These are phyloP conservation scores for Ceratosolen fusciceps DNA, from an alignment of 1,140 invertebrate species.

Conservation along the genomic window DNA sequence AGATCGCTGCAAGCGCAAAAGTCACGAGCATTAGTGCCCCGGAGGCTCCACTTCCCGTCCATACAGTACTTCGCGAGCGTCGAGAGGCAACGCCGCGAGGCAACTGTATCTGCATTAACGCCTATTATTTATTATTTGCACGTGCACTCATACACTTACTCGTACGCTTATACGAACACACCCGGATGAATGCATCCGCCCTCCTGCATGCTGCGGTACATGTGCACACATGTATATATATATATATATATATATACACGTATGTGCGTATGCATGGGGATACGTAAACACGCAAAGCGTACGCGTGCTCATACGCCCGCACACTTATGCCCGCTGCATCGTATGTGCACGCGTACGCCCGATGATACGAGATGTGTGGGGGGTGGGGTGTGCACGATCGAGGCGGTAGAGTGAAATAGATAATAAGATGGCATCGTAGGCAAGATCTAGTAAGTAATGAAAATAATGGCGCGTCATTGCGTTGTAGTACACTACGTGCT, in stretches of 20 bases:
- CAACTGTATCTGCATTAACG: constrained; percentile 45
- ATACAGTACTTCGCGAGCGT: neutral
- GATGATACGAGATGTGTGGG: no score
- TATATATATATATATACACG: constrained; percentile 43
- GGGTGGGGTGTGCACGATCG: constrained; percentile 60
- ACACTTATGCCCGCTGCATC: neutral
- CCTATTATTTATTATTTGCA: no score
- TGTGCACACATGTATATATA: constrained; percentile 41
- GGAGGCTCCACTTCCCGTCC: neutral
- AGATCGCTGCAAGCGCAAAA: constrained; percentile 71
- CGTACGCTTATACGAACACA: no score
- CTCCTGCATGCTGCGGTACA: neutral
- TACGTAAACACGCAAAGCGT: neutral
- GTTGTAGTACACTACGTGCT: constrained; percentile 54
- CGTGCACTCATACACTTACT: no score
- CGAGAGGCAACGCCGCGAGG: constrained; percentile 53
- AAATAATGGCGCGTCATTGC: neutral
- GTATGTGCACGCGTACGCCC: no score
- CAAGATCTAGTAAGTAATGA: constrained; percentile 51
- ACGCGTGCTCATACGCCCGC: neutral
- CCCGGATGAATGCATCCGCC: no score
- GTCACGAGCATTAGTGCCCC: constrained; percentile 40
- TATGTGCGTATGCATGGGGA: constrained; percentile 16
- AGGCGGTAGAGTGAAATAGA: constrained; percentile 49
- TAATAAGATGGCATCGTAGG: constrained; percentile 52